Percentiles rank a stretch among this genome's conserved stretches.
phyloP scores from a whole-genome alignment of 1,140 invertebrate species.

The Pogonognathellus flavescens region DNA sequence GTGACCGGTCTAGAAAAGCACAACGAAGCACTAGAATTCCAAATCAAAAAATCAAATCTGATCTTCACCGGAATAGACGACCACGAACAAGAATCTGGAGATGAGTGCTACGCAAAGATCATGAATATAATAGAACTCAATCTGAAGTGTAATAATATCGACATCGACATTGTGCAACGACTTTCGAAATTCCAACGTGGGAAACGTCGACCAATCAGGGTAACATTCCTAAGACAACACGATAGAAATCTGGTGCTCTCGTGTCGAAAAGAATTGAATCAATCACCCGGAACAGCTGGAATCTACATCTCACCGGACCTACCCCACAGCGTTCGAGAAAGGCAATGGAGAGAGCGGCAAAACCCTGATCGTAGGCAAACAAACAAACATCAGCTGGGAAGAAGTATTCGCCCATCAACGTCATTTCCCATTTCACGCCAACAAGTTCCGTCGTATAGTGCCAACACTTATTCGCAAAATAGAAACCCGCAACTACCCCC shows the following conservation, averaged over 20 bases:
- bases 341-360: background rate
- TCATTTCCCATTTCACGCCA: too few relatives aligned
- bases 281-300: background rate
- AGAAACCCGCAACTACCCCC: background rate
- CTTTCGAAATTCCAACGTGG: background rate
- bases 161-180: background rate
- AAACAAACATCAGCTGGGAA: too few relatives aligned
- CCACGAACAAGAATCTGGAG: background rate
- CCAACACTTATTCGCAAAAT: too few relatives aligned
- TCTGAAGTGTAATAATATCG: background rate
- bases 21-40: background rate
- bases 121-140: background rate
- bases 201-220: background rate
- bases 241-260: background rate
- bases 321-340: background rate
- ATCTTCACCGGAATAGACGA: background rate
- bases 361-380: background rate
- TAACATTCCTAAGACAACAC: background rate
- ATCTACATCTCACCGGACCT: background rate
- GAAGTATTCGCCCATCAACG: too few relatives aligned
- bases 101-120: background rate
- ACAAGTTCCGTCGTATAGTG: too few relatives aligned
- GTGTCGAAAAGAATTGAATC: background rate
- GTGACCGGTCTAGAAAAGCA: background rate
- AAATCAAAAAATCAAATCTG: background rate